Evolutionary conservation across 2,113 vertebrate species (phyloP).

Genomic region (Hassar affinis): DNA sequence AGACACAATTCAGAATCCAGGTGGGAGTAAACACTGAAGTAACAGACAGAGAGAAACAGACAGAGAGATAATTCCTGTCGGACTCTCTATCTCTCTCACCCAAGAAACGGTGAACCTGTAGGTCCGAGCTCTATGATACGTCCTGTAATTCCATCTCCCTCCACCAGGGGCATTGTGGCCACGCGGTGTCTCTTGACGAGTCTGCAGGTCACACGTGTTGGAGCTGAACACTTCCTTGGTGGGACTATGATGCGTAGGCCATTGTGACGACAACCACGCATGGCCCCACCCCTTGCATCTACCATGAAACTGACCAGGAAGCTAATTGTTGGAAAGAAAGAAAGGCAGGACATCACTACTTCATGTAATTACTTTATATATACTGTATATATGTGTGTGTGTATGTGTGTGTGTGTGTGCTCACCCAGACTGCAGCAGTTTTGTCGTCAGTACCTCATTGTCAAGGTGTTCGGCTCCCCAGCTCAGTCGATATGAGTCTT

Average conservation of each 20-base stretch:
- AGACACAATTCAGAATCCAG: not conserved
- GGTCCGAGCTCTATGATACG: conserved; percentile 94
- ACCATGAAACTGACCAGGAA: conserved; percentile 99
- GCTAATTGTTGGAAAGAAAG: conserved; percentile 65
- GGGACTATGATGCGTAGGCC: conserved; percentile 95
- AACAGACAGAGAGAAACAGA: not conserved
- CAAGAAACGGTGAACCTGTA: conserved; percentile 94
- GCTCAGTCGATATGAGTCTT: conserved; percentile 88
- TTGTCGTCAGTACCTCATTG: conserved; percentile 92
- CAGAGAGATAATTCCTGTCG: too few relatives aligned
- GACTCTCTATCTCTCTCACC: conserved; percentile 73
- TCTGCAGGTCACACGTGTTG: conserved; percentile 92
- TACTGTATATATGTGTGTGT: conserved; percentile 18
- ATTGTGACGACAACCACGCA: conserved; percentile 96
- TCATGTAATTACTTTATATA: not conserved
- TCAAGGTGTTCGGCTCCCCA: conserved; percentile 94
- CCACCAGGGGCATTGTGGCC: conserved; percentile 97
- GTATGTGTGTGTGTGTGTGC: conserved; percentile 56
- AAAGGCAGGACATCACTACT: not conserved
- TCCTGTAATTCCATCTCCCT: conserved; percentile 91
- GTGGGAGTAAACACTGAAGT: conserved; percentile 10
- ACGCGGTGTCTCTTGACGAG: conserved; percentile 94
- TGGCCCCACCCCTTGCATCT: conserved; percentile 94
- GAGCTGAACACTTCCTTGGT: conserved; percentile 93
- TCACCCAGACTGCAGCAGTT: conserved; percentile 93